Evolutionary conservation across 2,113 vertebrate genomes (phyloP), one percentile per base, ranked within the genome.

Genomic region (Verasper variegatus): DNA sequence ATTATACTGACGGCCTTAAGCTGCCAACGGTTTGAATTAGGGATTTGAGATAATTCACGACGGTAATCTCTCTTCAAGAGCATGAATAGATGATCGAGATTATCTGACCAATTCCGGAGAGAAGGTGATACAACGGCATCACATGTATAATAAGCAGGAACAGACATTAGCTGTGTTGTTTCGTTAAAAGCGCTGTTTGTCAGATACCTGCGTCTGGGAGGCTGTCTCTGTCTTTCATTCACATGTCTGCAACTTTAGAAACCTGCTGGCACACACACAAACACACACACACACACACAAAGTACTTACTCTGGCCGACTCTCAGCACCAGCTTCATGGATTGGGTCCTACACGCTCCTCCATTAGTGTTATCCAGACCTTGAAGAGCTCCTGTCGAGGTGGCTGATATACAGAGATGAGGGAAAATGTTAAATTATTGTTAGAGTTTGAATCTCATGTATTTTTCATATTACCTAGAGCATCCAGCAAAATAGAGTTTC

Each of bases 251-350:
- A n/a, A 21, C 47, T 63, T 23, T 24, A 42, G 15, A 58, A 40
- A 65, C 66, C 55, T 2, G 27, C 56, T 17, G 2, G 20, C 55
- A 66, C 56, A 27, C 56, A 57, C 21, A 21, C 71, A 67, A 52
- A 81, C 54, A 58, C 27, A 69, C 1, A 21, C 45, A 71, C 1
- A 21, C 45, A 71, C n/a, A 66, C 37, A 70, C 21, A 69, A 37
- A 73, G 14, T 62, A 94, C 96, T 98, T 94, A 99, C 98, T 97
- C 94, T 99, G 98, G 93, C 97, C 97, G 88, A 99, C 97, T 95
- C 97, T 97, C 94, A 98, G 96, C 90, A 98, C 95, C 93, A 99
- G 96, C 96, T 97, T 99, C 98, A 99, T 99, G 94, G 97, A 96
- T 95, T 96, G 97, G 94, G 95, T 96, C 92, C 95, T 94, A 86